Evolutionary conservation across 2,888 invertebrate species (phyloP).

Genomic region (Elmis aenea): DNA sequence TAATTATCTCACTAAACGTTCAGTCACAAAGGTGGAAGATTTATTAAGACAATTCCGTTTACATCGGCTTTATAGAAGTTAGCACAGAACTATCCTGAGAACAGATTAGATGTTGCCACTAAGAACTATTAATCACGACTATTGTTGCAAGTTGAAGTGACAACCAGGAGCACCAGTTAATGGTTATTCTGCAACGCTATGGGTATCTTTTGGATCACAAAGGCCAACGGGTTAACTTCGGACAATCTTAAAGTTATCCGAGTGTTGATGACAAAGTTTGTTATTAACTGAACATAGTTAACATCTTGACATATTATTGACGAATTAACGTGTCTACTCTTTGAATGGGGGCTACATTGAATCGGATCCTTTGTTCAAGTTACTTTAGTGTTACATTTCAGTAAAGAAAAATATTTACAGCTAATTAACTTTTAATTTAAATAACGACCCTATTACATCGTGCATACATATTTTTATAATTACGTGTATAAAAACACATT

Average conservation of each 20-base stretch:
- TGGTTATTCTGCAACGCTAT: conserved; percentile 20
- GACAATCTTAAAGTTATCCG: conserved; percentile 15
- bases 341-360: too few relatives aligned
- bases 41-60: conserved; percentile 26
- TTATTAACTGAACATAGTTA: too few relatives aligned
- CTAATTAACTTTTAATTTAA: too few relatives aligned
- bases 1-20: not conserved
- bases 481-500: too few relatives aligned
- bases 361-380: too few relatives aligned
- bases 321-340: too few relatives aligned
- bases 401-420: too few relatives aligned
- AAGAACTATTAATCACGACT: conserved; percentile 27
- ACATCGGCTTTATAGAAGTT: conserved; percentile 13
- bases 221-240: conserved; percentile 16
- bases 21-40: conserved; percentile 18
- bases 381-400: too few relatives aligned
- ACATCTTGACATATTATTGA: too few relatives aligned
- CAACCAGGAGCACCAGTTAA: conserved; percentile 26
- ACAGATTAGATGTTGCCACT: conserved; percentile 17
- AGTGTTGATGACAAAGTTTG: conserved; percentile 10
- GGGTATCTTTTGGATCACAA: conserved; percentile 23
- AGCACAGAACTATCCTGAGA: conserved; percentile 19
- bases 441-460: too few relatives aligned
- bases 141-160: conserved; percentile 30
- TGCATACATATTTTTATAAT: too few relatives aligned